Base-by-base conservation (phyloP, 2,888 invertebrate genomes). In the Papilio elwesi region DNA sequence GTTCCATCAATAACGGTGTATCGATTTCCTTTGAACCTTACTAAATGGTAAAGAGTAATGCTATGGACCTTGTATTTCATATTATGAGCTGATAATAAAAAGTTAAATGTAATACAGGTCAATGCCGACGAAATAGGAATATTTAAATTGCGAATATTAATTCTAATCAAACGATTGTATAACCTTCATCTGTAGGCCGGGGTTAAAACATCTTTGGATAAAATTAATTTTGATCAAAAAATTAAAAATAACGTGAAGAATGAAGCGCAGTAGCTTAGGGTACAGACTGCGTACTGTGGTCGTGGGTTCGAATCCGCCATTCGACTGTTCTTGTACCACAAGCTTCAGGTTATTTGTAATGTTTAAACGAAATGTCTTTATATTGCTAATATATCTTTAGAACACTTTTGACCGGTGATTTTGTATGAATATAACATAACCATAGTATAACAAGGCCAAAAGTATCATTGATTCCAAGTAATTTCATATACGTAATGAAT, bases 71-170 rank as follows among this genome's bases (percentile, higher is more conserved):
- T 70, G 70, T 16, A 52, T 64, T 64, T 63, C 11, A 52, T 53
- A 62, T 15, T 15, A 16, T 10, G 12, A 47, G 43, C 9, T 43
- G 43, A 43, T 26, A 15, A 57, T 57, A 57, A 68, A 9, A 67
- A 43, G 12, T 49, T 48, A 0, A 12, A 49, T 51, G 13, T 16
- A 16, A 73, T 59, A 59, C 52, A 36, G 69, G 69, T 52, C 69
- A 73, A 66, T 69, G 73, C 47, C 73, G 52, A 57, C 64, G 48
- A 57, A 68, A 63, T 73, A 63, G 36, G 26, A 68, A 69, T 73
- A 48, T 69, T 68, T 51, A 51, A 55, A 68, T 63, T 51, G 57
- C 57, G 15, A 72, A 64, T 48, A 26, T 69, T 70, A 66, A 53
- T 26, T 43, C 49, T 48, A n/a, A 59, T 51, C 64, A 8, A 48